phyloP scores from a whole-genome alignment of 2,797 vertebrate genomes.

The Acrossocheilus fasciatus region DNA sequence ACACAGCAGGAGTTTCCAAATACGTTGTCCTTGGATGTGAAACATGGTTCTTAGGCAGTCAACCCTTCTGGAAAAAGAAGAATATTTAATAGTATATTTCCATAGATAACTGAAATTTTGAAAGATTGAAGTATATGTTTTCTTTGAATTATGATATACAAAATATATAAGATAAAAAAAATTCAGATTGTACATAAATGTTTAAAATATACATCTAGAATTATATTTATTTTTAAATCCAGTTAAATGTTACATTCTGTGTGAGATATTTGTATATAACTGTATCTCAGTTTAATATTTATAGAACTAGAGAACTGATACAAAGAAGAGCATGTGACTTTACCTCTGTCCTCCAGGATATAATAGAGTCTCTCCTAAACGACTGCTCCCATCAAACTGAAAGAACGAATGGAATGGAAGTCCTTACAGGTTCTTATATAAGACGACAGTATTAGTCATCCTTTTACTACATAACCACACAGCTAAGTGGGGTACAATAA shows the following conservation, averaged over 20 bases:
- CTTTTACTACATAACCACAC: neutral
- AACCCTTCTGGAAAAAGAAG: neutral
- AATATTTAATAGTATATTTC: conserved; percentile 1
- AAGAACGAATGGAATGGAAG: neutral
- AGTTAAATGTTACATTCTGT: neutral
- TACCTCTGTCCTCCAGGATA: conserved; percentile 1
- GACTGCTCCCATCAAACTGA: neutral
- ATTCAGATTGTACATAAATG: neutral
- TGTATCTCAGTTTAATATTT: neutral
- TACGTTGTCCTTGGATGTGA: neutral
- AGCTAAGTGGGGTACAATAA: neutral
- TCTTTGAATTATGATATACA: neutral
- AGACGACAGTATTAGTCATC: neutral
- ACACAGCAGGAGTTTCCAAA: neutral
- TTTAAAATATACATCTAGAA: neutral
- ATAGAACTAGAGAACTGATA: neutral
- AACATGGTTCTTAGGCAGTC: neutral
- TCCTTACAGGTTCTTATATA: neutral
- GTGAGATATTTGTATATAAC: neutral
- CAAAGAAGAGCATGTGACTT: neutral
- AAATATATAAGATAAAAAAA: neutral
- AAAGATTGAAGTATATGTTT: neutral
- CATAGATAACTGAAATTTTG: neutral
- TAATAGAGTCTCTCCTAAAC: neutral
- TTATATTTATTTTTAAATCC: neutral